Percentiles rank a stretch among this genome's conserved stretches.
Evolutionary conservation across 2,113 vertebrate genomes (phyloP).

Genomic region (Hippotragus niger): DNA sequence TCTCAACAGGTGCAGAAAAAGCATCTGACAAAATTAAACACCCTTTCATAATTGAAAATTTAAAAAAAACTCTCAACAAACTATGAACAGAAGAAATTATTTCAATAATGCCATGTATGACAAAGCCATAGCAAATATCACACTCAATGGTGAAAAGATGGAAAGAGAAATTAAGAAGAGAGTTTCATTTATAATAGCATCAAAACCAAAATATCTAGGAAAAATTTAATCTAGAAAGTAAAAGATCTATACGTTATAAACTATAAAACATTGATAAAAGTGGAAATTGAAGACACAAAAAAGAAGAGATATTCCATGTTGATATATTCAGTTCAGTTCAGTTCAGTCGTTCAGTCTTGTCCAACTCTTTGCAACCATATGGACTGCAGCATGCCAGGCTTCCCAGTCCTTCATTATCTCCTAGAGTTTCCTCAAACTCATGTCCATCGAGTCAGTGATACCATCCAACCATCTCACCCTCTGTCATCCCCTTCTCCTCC

Average conservation of each 20-base stretch:
- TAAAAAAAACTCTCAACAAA: neutral
- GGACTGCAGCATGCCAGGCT: neutral
- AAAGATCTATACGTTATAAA: neutral
- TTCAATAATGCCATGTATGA: neutral
- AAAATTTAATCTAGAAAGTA: neutral
- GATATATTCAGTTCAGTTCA: neutral
- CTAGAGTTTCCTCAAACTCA: neutral
- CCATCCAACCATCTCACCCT: neutral
- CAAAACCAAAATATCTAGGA: neutral
- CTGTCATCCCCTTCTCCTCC: neutral
- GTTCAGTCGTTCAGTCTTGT: rapidly evolving
- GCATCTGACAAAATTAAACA: neutral
- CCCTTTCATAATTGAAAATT: neutral
- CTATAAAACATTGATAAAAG: neutral
- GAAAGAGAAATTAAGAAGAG: neutral
- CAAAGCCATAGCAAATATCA: neutral
- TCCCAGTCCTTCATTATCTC: neutral
- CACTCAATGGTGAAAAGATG: neutral
- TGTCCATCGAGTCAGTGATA: neutral
- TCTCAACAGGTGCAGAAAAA: neutral
- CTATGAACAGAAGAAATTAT: neutral
- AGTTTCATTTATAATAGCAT: neutral
- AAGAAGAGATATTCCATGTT: neutral
- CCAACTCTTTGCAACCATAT: neutral
- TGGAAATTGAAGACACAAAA: neutral